Percentiles rank a stretch among this genome's conserved stretches.
Evolutionary conservation across 2,888 invertebrate genomes (phyloP).

Genomic region (Clivina fossor): DNA sequence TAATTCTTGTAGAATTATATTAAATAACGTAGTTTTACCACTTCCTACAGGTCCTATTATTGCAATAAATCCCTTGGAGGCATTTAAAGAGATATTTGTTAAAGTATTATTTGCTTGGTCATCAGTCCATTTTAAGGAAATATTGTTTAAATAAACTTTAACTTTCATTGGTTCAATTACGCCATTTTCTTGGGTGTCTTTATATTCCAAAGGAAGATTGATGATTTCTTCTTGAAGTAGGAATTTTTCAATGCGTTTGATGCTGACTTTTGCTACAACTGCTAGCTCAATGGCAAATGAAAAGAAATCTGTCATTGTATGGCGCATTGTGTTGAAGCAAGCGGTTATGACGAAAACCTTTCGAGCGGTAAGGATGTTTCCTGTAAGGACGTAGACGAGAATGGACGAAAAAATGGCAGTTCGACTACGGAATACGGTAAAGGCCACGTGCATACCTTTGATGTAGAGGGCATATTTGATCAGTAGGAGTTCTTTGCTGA

Average conservation of each 20-base stretch:
- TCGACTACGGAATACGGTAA: conserved; percentile 70
- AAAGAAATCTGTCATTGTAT: conserved; percentile 73
- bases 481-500: conserved; percentile 54
- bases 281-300: conserved; percentile 66
- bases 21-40: conserved; percentile 65
- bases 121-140: conserved; percentile 57
- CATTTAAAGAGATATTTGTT: conserved; percentile 54
- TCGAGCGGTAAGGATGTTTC: conserved; percentile 66
- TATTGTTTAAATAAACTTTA: conserved; percentile 46
- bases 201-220: conserved; percentile 9
- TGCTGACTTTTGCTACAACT: conserved; percentile 64
- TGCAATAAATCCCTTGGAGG: conserved; percentile 62
- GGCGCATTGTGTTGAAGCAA: conserved; percentile 71
- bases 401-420: conserved; percentile 73
- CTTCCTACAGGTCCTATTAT: conserved; percentile 72
- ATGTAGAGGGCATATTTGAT: conserved; percentile 56
- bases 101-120: conserved; percentile 55
- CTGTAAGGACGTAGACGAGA: conserved; percentile 62
- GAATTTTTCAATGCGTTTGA: conserved; percentile 60
- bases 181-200: conserved; percentile 25
- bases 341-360: conserved; percentile 73
- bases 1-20: conserved; percentile 72
- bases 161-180: neutral
- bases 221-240: conserved; percentile 61
- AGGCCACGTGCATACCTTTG: conserved; percentile 58